Base-by-base conservation (phyloP, 92 coral and sea anemone genomes). In the Plumapathes pennacea region DNA sequence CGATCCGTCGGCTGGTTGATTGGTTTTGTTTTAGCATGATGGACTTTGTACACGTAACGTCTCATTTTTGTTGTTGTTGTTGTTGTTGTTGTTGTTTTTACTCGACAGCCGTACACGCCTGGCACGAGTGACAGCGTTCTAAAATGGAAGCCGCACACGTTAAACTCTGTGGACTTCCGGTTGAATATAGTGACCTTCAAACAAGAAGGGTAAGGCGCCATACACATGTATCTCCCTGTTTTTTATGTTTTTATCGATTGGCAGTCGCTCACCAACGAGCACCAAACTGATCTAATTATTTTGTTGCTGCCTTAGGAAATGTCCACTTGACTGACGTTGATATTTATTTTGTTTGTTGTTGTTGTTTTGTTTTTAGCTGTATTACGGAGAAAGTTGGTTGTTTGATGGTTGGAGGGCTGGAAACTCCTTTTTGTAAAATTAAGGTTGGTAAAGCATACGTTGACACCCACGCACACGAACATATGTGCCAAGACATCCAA, bases 121-220 rank as follows among this genome's bases (percentile, higher is more conserved):
- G 98, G 98, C 5, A 84, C 56, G 69, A 72, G 88, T 50, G 57
- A 79, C 3, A 89, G 76, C 4, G 80, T 92, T 6, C 47, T 92
- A 25, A 92, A 92, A 51, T 92, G 98, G 98, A 92, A 92, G 44
- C 98, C 98, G 12, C 95, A 80, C 57, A 88, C 98, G 3, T 64
- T 88, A 22, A 92, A 92, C 69, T 92, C 98, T 2, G 98, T 92
- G 60, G 98, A 92, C 64, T 92, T 92, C 49, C 47, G 76, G 40
- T 82, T 92, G 6, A 79, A 84, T 34, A 74, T 92, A 47, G 42
- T 75, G 10, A 89, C 76, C 9, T 75, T 84, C 36, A 64, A 67
- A 25, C 83, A 71, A 69, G 95, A 89, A 45, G 98, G 98, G 98
- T 92, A 52, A 66, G 80, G 39, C 7, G 40, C 23, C 5, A 1